A percentile compares a stretch with the other conserved stretches of the same genome.
Conservation (phyloP, 1,140 invertebrate genomes). For the Drosophila kohkoa region DNA sequence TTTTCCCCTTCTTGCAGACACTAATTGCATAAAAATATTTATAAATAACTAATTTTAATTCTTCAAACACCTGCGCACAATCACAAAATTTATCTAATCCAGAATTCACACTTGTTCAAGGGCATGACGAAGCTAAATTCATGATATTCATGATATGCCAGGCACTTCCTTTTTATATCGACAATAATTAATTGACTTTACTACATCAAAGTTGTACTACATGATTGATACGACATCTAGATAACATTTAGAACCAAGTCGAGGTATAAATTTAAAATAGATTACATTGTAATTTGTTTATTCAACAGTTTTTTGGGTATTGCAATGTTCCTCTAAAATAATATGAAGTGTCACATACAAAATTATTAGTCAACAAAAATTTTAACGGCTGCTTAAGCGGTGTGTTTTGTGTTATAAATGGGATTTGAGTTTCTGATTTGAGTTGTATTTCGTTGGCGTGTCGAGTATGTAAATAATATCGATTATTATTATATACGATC, state of each 20-base stretch:
- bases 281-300: conserved; percentile 33
- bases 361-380: conserved; percentile 16
- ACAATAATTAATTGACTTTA: neutral
- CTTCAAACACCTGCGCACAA: neutral
- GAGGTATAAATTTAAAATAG: neutral
- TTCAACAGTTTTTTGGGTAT: conserved; percentile 18
- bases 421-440: neutral
- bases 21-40: neutral
- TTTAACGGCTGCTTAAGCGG: conserved; percentile 8
- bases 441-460: conserved; percentile 7
- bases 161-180: neutral
- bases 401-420: neutral
- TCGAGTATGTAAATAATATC: conserved; percentile 41
- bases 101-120: neutral
- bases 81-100: neutral
- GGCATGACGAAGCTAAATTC: neutral
- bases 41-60: neutral
- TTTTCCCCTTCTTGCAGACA: neutral
- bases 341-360: neutral
- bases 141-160: neutral
- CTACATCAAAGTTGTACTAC: too few relatives aligned
- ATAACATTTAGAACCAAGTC: too few relatives aligned
- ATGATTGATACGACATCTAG: too few relatives aligned
- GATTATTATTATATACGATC: conserved; percentile 41
- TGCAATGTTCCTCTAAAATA: conserved; percentile 19